Evolutionary conservation across 2,113 vertebrate genomes (phyloP), one percentile per base, ranked within the genome.

Genomic region (Microcebus griseorufus): DNA sequence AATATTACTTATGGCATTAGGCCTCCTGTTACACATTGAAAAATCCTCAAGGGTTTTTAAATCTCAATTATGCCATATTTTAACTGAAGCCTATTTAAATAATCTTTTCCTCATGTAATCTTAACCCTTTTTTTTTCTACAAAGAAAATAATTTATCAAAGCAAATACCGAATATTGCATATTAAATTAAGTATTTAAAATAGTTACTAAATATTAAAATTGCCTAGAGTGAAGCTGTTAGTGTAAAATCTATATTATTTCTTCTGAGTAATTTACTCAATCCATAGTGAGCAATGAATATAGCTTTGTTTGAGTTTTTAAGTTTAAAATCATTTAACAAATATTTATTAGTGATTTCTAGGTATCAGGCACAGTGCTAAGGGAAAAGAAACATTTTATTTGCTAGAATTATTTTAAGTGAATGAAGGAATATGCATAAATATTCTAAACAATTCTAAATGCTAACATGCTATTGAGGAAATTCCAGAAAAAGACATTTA

Each of bases 121-220:
- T 86, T 86, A 89, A 73, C 7, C 32, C 27, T 65, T 64, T 2
- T 29, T 29, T 60, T 78, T 94, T 85, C 67, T 22, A 6, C 9
- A 89, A 80, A 90, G 72, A 6, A 96, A 93, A 88, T 81, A 91
- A 65, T 84, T 75, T 58, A 92, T 55, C 7, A 16, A 88, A 93
- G 23, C 10, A 81, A n/a, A 73, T 48, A 55, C 2, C 73, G 51
- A 65, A 58, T 81, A 69, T 37, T 94, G 70, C 29, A 80, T 79
- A 88, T 39, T 72, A 1, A 53, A 82, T 42, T 78, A 29, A 55
- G 7, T 60, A 55, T 32, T 65, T 64, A 64, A 91, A 94, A 76
- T 80, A n/a, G 42, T 70, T 75, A 55, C 70, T 95, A 94, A 94
- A 62, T 55, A 79, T 84, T 89, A 94, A 90, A 96, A 75, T 53